phyloP scores from a whole-genome alignment of 2,888 invertebrate genomes.

The Cylindroiulus punctatus region DNA sequence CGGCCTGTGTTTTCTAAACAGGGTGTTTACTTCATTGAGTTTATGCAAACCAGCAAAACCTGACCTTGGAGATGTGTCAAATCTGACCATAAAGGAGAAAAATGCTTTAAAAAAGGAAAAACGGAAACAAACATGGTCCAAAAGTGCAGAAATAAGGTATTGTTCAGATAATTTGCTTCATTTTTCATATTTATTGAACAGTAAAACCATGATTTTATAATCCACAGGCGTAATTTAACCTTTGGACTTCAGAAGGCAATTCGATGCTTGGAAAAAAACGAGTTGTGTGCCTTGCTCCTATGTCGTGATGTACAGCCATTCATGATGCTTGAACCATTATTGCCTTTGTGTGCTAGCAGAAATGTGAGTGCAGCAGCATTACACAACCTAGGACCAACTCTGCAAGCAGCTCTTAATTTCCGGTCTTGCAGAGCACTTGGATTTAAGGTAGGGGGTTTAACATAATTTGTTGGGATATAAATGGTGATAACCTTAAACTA shows the following conservation, averaged over 20 bases:
- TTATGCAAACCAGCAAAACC: not conserved
- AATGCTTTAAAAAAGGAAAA: slow-evolving; percentile 8
- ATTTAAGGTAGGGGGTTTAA: slow-evolving; percentile 54
- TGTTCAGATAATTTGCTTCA: not conserved
- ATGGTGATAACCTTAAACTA: no score
- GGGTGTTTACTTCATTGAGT: not conserved
- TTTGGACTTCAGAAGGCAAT: slow-evolving; percentile 51
- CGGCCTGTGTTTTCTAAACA: not conserved
- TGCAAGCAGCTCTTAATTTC: slow-evolving; percentile 54
- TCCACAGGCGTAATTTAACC: slow-evolving; percentile 40
- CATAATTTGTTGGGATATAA: not conserved
- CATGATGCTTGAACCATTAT: slow-evolving; percentile 55
- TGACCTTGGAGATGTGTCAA: not conserved
- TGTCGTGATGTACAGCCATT: slow-evolving; percentile 53
- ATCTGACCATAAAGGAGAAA: slow-evolving; percentile 9
- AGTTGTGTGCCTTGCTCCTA: slow-evolving; percentile 56
- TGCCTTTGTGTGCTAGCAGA: slow-evolving; percentile 43
- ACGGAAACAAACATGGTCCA: not conserved
- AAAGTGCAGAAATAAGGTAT: not conserved
- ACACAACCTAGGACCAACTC: not conserved
- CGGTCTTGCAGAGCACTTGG: slow-evolving; percentile 57
- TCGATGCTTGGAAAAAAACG: slow-evolving; percentile 56
- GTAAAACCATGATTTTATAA: not conserved
- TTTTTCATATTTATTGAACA: not conserved
- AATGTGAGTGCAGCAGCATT: slow-evolving; percentile 52